phyloP scores from a whole-genome alignment of 2,113 vertebrate species.

The Nerophis lumbriciformis region DNA sequence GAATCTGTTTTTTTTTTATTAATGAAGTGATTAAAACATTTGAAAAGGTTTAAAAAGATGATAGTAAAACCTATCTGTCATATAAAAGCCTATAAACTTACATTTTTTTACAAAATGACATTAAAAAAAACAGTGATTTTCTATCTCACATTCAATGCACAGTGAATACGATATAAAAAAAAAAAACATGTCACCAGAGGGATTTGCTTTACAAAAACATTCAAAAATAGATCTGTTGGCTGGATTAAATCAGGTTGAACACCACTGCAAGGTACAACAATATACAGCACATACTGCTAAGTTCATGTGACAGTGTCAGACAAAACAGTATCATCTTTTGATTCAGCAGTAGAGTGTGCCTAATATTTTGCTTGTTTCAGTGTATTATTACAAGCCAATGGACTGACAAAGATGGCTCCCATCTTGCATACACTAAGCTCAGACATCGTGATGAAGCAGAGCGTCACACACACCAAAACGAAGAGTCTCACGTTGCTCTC shows the following conservation, averaged over 20 bases:
- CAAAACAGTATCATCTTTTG: neutral
- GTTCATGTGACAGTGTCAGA: too few species aligned
- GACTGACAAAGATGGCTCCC: neutral
- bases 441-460: neutral
- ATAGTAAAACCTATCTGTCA: slow-evolving; percentile 79
- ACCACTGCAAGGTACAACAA: too few species aligned
- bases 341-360: neutral
- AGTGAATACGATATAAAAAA: neutral
- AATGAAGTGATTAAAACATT: slow-evolving; percentile 33
- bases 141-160: neutral
- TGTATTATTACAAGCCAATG: neutral
- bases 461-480: slow-evolving; percentile 10
- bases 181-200: too few species aligned
- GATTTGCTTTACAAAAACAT: too few species aligned
- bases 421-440: neutral
- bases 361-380: neutral
- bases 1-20: slow-evolving; percentile 52
- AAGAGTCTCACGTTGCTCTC: slow-evolving; percentile 6
- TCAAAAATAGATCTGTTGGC: too few species aligned
- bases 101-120: neutral
- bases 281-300: too few species aligned
- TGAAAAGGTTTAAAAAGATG: slow-evolving; percentile 24
- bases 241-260: too few species aligned
- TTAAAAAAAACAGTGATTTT: neutral
- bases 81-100: slow-evolving; percentile 11